A percentile compares a stretch with the other conserved stretches of the same genome.
These are phyloP conservation scores for Parascotia fuliginaria DNA, from an alignment of 2,888 invertebrate genomes.

Conservation along the genomic window DNA sequence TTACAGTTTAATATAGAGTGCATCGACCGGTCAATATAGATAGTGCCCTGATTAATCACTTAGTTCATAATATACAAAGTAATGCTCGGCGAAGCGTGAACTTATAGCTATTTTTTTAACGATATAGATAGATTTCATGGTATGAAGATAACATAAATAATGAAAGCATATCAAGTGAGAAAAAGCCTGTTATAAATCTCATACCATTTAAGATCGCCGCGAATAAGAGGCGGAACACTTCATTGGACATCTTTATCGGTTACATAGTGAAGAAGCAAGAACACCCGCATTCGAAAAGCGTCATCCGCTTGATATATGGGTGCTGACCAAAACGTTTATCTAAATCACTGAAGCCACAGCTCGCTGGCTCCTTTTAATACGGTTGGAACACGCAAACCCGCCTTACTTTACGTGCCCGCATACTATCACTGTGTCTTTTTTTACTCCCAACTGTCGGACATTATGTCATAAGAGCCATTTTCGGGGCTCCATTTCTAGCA, in stretches of 20 bases:
- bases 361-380: slow-evolving; percentile 62
- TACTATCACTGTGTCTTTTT: slow-evolving; percentile 70
- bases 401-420: slow-evolving; percentile 56
- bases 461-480: slow-evolving; percentile 69
- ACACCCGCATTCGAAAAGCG: slow-evolving; percentile 60
- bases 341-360: slow-evolving; percentile 70
- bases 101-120: too few species aligned
- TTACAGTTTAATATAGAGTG: too few species aligned
- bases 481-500: slow-evolving; percentile 60
- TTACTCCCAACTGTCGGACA: slow-evolving; percentile 59
- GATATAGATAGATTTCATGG: too few species aligned
- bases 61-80: too few species aligned
- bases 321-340: slow-evolving; percentile 78
- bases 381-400: slow-evolving; percentile 44
- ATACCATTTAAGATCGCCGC: slow-evolving; percentile 32
- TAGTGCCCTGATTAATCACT: too few species aligned
- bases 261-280: slow-evolving; percentile 57
- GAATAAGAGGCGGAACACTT: slow-evolving; percentile 57
- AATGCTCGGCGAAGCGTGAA: too few species aligned
- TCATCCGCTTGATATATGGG: slow-evolving; percentile 73
- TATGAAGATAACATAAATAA: too few species aligned
- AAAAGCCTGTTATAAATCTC: slow-evolving; percentile 30
- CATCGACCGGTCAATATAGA: too few species aligned
- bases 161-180: too few species aligned
- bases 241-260: slow-evolving; percentile 66